Evolutionary conservation across 2,113 vertebrate species (phyloP), one percentile per base, ranked within the genome.

Genomic region (Ptilorrhoa leucosticta): DNA sequence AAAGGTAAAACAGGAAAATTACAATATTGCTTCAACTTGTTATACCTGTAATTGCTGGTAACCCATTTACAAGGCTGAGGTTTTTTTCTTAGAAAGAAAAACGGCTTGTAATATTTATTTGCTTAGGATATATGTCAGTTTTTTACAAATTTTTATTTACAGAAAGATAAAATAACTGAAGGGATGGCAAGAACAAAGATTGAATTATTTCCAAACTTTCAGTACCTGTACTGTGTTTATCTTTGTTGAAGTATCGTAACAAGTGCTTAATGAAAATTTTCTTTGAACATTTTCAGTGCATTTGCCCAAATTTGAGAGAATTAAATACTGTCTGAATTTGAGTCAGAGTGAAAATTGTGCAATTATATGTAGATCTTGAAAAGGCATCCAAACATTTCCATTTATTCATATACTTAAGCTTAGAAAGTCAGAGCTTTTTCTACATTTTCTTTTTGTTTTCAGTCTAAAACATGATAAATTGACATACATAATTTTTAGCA

Each of bases 1-100:
- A 33, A 88, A 71, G 13, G 5, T 83, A 31, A 48, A 95, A 39
- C 31, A 44, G 54, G 65, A 61, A 47, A 69, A 54, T 81, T 35
- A 17, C 11, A 16, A 40, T 15, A 3, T 40, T 58, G 30, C 6
- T 75, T 70, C 30, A 33, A 0, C 12, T 72, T 56, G 21, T 56
- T 70, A 2, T 3, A 45, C 6, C 17, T 77, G 14, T 51, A 71
- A 44, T 20, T 0, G 0, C 16, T n/a, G n/a, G n/a, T n/a, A n/a
- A n/a, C n/a, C 14, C 15, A 8, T 70, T 80, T 84, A 9, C 7
- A n/a, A 70, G 20, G 17, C 5, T 83, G 58, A 7, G 44, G 2
- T 8, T 2, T 30, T 50, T 71, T 48, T 22, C 28, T 39, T 77
- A 18, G 11, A 45, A 58, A 63, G 13, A 27, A 39, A 79, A 80